phyloP scores from a whole-genome alignment of 2,113 vertebrate species.

The Gobius niger region DNA sequence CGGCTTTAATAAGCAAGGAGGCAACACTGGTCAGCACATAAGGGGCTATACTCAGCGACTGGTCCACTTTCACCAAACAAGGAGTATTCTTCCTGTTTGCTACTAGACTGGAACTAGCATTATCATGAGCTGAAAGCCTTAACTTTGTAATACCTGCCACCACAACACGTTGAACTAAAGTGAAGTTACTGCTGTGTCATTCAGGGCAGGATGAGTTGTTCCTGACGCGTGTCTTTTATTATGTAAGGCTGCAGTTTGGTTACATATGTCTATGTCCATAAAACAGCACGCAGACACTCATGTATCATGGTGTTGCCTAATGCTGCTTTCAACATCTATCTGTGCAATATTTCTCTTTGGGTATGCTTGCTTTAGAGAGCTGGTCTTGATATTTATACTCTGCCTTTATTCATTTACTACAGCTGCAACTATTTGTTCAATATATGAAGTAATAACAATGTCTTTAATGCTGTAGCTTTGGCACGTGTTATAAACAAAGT shows the following conservation, averaged over 20 bases:
- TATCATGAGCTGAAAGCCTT: background rate
- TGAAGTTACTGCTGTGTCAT: background rate
- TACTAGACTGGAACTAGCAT: background rate
- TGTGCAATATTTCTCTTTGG: background rate
- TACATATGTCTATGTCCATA: background rate
- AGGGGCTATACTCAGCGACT: background rate
- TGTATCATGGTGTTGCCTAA: background rate
- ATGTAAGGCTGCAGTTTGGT: background rate
- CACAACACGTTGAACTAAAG: no score
- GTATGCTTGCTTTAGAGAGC: background rate
- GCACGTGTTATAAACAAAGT: no score
- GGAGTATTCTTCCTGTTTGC: slow-evolving; percentile 1
- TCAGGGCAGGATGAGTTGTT: background rate
- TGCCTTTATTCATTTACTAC: no score
- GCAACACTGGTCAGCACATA: slow-evolving; percentile 20
- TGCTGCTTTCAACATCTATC: background rate
- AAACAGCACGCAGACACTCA: background rate
- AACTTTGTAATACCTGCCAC: no score
- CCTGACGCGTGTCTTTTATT: background rate
- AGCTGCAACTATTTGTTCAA: no score
- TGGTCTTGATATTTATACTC: no score
- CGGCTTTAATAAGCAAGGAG: slow-evolving; percentile 44
- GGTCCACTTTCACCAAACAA: background rate
- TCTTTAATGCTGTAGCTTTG: no score
- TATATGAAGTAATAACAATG: no score